Percentiles rank a stretch among this genome's conserved stretches.
phyloP scores from a whole-genome alignment of 92 coral and sea anemone species.

The Nematostella vectensis region DNA sequence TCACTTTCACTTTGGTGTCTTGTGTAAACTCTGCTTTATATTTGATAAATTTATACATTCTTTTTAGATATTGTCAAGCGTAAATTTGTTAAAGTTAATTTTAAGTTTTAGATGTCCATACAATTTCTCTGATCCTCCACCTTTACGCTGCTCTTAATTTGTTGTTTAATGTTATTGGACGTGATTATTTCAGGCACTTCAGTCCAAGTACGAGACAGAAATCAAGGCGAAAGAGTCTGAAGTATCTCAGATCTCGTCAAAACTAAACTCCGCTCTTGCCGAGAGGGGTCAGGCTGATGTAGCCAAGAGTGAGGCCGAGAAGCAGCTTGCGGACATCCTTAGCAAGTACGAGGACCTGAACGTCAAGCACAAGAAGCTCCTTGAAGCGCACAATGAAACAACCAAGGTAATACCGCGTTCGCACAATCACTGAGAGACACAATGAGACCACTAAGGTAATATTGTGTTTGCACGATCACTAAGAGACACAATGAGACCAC shows the following conservation, averaged over 20 bases:
- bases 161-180: too few species aligned
- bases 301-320: conserved; percentile 55
- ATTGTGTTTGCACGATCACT: not conserved
- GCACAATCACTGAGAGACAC: not conserved
- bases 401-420: conserved; percentile 43
- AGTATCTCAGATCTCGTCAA: conserved; percentile 28
- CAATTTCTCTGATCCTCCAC: too few species aligned
- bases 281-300: conserved; percentile 48
- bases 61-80: too few species aligned
- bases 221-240: conserved; percentile 38
- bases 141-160: too few species aligned
- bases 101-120: too few species aligned
- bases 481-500: too few species aligned
- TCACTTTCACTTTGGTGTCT: too few species aligned
- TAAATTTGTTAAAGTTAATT: too few species aligned
- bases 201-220: conserved; percentile 11
- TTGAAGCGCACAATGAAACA: conserved; percentile 18
- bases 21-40: too few species aligned
- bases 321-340: conserved; percentile 43
- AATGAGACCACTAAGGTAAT: not conserved
- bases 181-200: conserved; percentile 42
- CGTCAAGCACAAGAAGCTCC: conserved; percentile 41
- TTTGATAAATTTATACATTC: too few species aligned
- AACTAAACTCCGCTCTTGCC: conserved; percentile 48
- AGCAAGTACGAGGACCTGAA: conserved; percentile 35